phyloP scores from a whole-genome alignment of 2,888 invertebrate genomes.

The Sinhomidia bicolor region DNA sequence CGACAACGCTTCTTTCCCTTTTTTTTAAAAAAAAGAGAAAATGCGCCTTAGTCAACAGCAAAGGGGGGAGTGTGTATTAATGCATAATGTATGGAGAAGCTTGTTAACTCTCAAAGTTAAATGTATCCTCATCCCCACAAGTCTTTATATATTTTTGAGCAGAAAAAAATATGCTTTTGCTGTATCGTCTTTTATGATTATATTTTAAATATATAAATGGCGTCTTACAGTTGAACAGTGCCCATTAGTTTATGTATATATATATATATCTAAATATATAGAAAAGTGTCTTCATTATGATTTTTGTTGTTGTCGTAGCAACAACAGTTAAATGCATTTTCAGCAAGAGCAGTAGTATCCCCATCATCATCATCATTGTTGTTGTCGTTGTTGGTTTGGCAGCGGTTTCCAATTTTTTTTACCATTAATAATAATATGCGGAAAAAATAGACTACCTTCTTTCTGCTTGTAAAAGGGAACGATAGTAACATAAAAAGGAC shows the following conservation, averaged over 20 bases:
- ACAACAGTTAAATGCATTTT: slow-evolving; percentile 40
- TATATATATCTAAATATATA: slow-evolving; percentile 32
- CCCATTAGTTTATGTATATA: no score
- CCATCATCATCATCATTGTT: neutral
- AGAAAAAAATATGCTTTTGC: neutral
- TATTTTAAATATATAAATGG: no score
- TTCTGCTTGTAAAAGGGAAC: neutral
- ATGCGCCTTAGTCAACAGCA: no score
- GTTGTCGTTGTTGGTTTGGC: neutral
- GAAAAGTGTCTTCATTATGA: neutral
- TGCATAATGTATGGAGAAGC: neutral
- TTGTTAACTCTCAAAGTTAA: neutral
- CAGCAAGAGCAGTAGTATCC: no score
- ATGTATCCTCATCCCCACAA: neutral
- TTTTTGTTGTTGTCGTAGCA: no score
- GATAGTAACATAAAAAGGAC: neutral
- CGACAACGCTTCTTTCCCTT: neutral
- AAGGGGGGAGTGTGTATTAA: neutral
- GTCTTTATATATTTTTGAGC: neutral
- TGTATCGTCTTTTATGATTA: neutral
- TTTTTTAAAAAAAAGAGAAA: no score
- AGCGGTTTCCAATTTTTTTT: neutral
- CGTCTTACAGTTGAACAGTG: no score
- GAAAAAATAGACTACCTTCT: neutral
- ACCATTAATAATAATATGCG: neutral